Conservation (phyloP, 92 coral and sea anemone genomes). For the Porites rus region DNA sequence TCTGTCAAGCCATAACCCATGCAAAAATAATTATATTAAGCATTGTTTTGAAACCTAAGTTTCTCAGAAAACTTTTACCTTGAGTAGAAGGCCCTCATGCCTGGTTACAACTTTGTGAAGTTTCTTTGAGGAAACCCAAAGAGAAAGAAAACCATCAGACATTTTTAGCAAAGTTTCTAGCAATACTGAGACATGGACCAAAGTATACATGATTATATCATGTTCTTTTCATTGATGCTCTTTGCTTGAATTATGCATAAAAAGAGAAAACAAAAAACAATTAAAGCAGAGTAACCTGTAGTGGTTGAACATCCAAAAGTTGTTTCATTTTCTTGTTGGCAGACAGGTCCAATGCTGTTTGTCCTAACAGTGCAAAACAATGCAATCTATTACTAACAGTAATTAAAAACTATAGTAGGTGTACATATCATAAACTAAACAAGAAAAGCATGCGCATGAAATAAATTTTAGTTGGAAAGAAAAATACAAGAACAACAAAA, state of each 20-base stretch:
- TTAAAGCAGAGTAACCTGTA: constrained; percentile 66
- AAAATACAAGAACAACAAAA: too few relatives aligned
- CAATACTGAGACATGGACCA: not conserved
- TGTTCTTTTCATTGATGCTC: too few relatives aligned
- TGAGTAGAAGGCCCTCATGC: constrained; percentile 92
- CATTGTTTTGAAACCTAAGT: too few relatives aligned
- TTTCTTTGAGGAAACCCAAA: constrained; percentile 43
- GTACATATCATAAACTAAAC: too few relatives aligned
- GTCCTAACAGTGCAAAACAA: constrained; percentile 49
- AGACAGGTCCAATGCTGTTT: constrained; percentile 75
- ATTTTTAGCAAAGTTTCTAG: not conserved
- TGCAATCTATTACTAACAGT: not conserved
- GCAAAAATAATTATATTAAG: too few relatives aligned
- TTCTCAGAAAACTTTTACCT: constrained; percentile 46
- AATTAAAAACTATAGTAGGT: too few relatives aligned
- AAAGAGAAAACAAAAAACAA: too few relatives aligned
- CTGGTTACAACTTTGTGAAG: constrained; percentile 91
- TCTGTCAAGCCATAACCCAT: too few relatives aligned
- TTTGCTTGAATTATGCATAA: too few relatives aligned
- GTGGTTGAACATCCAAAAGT: constrained; percentile 85
- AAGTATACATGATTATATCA: too few relatives aligned
- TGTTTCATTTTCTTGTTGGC: constrained; percentile 82
- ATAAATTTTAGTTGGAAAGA: too few relatives aligned
- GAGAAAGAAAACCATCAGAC: not conserved
- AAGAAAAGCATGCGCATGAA: too few relatives aligned